Evolutionary conservation across 2,888 invertebrate species (phyloP).

Genomic region (Nemotelus nigrinus): DNA sequence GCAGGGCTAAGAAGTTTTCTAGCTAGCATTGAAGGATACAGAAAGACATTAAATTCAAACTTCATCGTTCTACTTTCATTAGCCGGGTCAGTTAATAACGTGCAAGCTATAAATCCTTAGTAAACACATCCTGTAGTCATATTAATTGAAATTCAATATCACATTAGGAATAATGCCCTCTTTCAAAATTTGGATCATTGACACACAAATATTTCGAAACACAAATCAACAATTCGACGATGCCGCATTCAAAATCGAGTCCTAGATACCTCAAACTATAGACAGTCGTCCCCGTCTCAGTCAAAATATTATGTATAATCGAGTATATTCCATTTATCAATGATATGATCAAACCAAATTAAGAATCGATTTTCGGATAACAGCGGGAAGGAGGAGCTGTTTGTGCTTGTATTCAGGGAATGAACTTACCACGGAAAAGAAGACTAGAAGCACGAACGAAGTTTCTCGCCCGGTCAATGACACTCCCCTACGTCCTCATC

Average conservation of each 20-base stretch:
- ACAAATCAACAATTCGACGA: no score
- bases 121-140: no score
- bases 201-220: not conserved
- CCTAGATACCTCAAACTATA: conserved; percentile 4
- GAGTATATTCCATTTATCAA: not conserved
- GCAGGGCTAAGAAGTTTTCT: no score
- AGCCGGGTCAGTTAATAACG: no score
- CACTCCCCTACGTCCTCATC: not conserved
- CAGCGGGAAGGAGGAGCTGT: not conserved
- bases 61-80: no score
- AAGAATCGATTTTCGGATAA: conserved; percentile 6
- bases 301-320: not conserved
- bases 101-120: no score
- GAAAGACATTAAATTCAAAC: no score
- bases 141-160: no score
- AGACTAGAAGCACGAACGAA: conserved; percentile 6
- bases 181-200: not conserved
- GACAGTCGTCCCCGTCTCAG: not conserved
- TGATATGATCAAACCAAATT: conserved; percentile 24
- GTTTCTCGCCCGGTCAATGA: conserved; percentile 16
- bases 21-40: no score
- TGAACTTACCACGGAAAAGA: not conserved
- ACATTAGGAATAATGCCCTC: not conserved
- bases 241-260: not conserved
- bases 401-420: not conserved